Evolutionary conservation across 2,797 vertebrate genomes (phyloP), one percentile per base, ranked within the genome.

Genomic region (Epinephelus malabaricus): DNA sequence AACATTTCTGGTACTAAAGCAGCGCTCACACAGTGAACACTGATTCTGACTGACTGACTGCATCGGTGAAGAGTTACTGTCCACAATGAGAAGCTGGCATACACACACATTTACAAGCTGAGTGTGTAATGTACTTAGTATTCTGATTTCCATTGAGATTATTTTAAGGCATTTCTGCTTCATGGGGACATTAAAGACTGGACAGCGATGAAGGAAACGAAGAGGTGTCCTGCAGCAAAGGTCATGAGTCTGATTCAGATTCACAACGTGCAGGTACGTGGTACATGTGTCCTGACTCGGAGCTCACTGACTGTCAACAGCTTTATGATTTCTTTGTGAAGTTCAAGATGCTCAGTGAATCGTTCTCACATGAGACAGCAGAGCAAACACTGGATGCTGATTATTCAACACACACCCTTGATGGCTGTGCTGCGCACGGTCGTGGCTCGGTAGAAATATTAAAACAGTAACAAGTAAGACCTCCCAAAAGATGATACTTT

Each of bases 161-260:
- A 46, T 65, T 60, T 82, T 70, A 71, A 85, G 84, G 86, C 72
- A 59, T 82, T 66, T 83, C 81, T 82, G 65, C 73, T 80, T 78
- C 40, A 47, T 25, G 1, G 18, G 47, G 56, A 80, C 59, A 34
- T 4, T 60, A 27, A 69, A 64, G 40, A 74, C 34, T 38, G 68
- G 56, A 73, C 68, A 67, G 9, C 23, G 70, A 65, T 51, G 2
- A 64, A 55, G 46, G 43, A 27, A 70, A 68, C 25, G 18, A 45
- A 75, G 30, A 21, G 68, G 60, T 18, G 53, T 54, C 80, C 78
- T 64, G 72, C 79, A 68, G 61, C 58, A 69, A 73, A 82, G 56
- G 38, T 78, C 70, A 72, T 2, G 40, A 54, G 23, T 67, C 56
- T 67, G 60, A 76, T 40, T 70, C 76, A 50, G 5, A 45, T 27